Conservation (phyloP, 2,888 invertebrate genomes). For the Anaspis maculata region DNA sequence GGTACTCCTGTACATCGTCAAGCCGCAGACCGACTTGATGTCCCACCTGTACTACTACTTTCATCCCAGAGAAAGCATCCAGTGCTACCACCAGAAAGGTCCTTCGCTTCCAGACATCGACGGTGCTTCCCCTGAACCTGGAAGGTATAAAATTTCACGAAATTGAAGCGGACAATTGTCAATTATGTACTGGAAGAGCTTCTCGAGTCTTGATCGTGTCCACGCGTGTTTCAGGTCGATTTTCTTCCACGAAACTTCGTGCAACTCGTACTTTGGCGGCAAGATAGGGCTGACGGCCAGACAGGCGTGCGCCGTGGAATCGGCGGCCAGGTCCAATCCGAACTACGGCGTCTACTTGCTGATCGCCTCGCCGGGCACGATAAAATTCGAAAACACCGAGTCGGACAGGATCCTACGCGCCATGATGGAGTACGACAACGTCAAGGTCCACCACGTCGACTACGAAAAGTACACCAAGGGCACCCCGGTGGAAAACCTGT, state of each 20-base stretch:
- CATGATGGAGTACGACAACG: slow-evolving; percentile 43
- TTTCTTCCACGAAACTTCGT: slow-evolving; percentile 62
- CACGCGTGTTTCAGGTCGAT: too few species aligned
- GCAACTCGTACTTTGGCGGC: slow-evolving; percentile 35
- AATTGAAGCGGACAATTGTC: slow-evolving; percentile 4
- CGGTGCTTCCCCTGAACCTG: slow-evolving; percentile 25
- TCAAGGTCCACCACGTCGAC: slow-evolving; percentile 46
- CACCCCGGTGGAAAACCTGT: slow-evolving; percentile 52
- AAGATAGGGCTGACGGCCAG: slow-evolving; percentile 45
- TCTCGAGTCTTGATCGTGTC: too few species aligned
- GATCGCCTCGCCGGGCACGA: slow-evolving; percentile 43
- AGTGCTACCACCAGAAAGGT: slow-evolving; percentile 27
- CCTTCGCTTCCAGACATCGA: slow-evolving; percentile 32
- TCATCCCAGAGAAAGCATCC: slow-evolving; percentile 24
- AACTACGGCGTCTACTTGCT: slow-evolving; percentile 49
- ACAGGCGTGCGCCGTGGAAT: slow-evolving; percentile 62
- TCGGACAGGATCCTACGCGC: slow-evolving; percentile 35
- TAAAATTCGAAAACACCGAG: slow-evolving; percentile 22
- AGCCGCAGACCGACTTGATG: slow-evolving; percentile 1
- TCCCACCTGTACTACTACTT: slow-evolving; percentile 17
- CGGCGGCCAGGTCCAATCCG: slow-evolving; percentile 55
- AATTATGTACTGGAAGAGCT: slow-evolving; percentile 8
- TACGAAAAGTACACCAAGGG: slow-evolving; percentile 45
- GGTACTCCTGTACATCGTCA: not conserved
- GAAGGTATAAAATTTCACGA: slow-evolving; percentile 13